Evolutionary conservation across 92 coral and sea anemone genomes (phyloP), one percentile per base, ranked within the genome.

Genomic region (Muricea muricata): DNA sequence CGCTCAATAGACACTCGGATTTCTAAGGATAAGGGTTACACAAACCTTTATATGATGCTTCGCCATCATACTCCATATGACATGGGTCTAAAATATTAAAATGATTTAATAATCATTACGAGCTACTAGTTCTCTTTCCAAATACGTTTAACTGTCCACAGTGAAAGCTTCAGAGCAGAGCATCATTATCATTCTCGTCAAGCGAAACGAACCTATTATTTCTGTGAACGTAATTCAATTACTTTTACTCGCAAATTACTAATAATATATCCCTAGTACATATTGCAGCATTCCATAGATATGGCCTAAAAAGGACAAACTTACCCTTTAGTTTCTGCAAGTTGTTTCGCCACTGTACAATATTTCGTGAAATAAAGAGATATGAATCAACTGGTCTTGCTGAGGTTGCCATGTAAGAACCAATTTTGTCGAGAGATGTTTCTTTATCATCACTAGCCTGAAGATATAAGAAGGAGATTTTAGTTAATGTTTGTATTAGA

Each of bases 321-420:
- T 52, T 79, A 92, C 97, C 98, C 86, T 87, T 87, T 54, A 92
- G 92, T 32, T 83, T 63, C n/a, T 91, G 98, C 18, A 94, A 77
- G 78, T 95, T 94, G 35, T 93, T 81, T 21, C 95, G 91, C 99
- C 99, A 96, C 54, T 96, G 99, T 34, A 76, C 84, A 24, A 90
- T 85, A 60, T 96, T 93, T 46, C 99, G 91, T 56, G 97, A 97
- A 50, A 96, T 93, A 65, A 96, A 89, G 25, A 93, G 92, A 77
- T 84, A 96, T 88, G 91, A 91, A 42, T 89, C 87, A 9, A 93
- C 89, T 15, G 93, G 61, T 63, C 92, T 90, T 3, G 99, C 94
- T 14, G 93, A 75, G 23, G 92, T 65, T 4, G 90, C 88, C 76
- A 91, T 94, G 83, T 81, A 82, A 80, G 91, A 91, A 31, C 99